Base-by-base conservation (phyloP, 2,888 invertebrate genomes). In the Liopterus haemorrhoidalis region DNA sequence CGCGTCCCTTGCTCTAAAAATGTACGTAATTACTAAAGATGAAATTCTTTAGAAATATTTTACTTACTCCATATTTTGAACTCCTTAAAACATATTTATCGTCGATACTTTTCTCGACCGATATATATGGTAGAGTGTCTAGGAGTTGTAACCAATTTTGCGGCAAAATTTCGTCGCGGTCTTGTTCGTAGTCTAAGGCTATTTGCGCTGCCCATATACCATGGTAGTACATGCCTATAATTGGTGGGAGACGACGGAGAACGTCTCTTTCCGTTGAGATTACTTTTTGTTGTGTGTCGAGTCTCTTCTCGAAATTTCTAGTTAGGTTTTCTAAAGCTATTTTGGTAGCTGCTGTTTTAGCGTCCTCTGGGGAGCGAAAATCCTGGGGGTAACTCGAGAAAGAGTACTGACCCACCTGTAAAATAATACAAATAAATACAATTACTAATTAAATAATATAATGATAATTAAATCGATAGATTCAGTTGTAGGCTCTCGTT, bases 101-200 rank as follows among this genome's bases (percentile, higher is more conserved):
- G 11, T 60, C 57, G 12, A 56, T 41, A 32, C 56, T 58, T 38
- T 59, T 60, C 53, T 79, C 79, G 46, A 74, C 70, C 32, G 67
- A 66, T 46, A 81, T 73, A 33, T 66, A 69, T 0, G 76, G 70
- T 57, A 76, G 75, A 46, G 71, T 69, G 56, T 79, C 74, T 16
- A 81, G 66, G 35, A 81, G 61, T 41, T 75, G 71, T 57, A 79
- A 69, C 83, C 88, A 85, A 61, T 83, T 75, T 8, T 68, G 68
- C 0, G 88, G 87, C 36, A 88, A 66, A 41, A 75, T 74, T 61
- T 85, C 83, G 2, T 72, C 67, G 57, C 76, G 83, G 48, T 74
- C 73, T 48, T 77, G 70, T 44, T 74, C 75, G 57, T 75, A 78
- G 49, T 69, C 69, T 2, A 63, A 59, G 8, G 70, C 69, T 19